Percentiles rank a stretch among this genome's conserved stretches.
Evolutionary conservation across 2,797 vertebrate species (phyloP).

Genomic region (Cossypha polioptera): DNA sequence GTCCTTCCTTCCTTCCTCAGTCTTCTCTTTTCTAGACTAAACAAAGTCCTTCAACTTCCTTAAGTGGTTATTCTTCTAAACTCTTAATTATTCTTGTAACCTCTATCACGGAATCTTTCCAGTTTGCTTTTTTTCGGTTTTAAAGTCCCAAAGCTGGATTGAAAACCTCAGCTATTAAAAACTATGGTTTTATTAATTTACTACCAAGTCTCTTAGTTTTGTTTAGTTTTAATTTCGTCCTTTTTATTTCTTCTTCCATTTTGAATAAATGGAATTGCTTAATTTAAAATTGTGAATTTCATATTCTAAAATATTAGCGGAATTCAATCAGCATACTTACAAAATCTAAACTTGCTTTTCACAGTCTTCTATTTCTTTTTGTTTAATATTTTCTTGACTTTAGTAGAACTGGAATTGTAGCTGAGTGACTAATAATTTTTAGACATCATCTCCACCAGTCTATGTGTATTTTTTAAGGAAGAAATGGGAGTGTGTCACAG

Average conservation of each 20-base stretch:
- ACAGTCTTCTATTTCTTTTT: background rate
- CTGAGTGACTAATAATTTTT: background rate
- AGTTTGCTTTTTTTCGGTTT: background rate
- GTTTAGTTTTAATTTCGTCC: background rate
- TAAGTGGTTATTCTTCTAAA: background rate
- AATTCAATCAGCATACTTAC: background rate
- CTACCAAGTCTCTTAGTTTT: background rate
- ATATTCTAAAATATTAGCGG: background rate
- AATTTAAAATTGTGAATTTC: background rate
- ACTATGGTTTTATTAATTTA: background rate
- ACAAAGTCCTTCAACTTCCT: background rate
- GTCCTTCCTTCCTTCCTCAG: constrained; percentile 5
- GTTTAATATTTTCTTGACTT: background rate
- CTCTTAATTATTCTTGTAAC: background rate
- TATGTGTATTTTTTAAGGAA: background rate
- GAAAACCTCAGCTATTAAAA: background rate
- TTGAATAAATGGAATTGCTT: background rate
- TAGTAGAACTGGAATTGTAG: background rate
- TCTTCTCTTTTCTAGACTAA: constrained; percentile 20
- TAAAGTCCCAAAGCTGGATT: background rate
- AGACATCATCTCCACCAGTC: background rate
- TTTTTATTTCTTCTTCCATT: background rate
- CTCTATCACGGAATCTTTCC: background rate
- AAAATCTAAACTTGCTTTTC: background rate
- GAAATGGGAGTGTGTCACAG: background rate